Evolutionary conservation across 1,140 invertebrate genomes (phyloP).

Genomic region (Drosophila lacteicornis): DNA sequence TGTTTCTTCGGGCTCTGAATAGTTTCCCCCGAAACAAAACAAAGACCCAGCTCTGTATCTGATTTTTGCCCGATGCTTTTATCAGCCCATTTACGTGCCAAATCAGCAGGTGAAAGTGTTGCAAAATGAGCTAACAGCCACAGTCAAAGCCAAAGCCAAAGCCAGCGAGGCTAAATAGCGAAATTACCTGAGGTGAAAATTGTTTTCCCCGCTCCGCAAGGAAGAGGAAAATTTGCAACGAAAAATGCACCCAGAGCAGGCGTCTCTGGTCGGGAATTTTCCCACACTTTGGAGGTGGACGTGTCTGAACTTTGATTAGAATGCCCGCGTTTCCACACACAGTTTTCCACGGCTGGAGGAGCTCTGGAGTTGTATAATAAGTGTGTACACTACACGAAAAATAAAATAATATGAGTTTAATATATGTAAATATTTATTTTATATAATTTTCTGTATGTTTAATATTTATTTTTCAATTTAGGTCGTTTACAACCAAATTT

Average conservation of each 20-base stretch:
- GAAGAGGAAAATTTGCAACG: slow-evolving; percentile 41
- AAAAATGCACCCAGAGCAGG: slow-evolving; percentile 17
- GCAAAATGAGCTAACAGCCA: slow-evolving; percentile 55
- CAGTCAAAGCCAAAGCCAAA: slow-evolving; percentile 2
- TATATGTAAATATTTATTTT: not conserved
- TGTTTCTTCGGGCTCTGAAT: slow-evolving; percentile 46
- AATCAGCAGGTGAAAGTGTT: slow-evolving; percentile 81
- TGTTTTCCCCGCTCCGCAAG: slow-evolving; percentile 54
- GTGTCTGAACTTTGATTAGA: slow-evolving; percentile 65
- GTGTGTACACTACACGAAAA: slow-evolving; percentile 40
- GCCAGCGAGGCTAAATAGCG: slow-evolving; percentile 22
- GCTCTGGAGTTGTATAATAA: slow-evolving; percentile 42
- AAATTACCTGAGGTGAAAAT: slow-evolving; percentile 61
- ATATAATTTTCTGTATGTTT: not conserved
- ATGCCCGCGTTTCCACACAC: slow-evolving; percentile 9
- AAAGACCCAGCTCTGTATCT: slow-evolving; percentile 45
- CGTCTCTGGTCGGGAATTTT: slow-evolving; percentile 46
- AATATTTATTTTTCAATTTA: not conserved
- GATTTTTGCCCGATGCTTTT: slow-evolving; percentile 38
- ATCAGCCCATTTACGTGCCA: slow-evolving; percentile 78
- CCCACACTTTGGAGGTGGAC: slow-evolving; percentile 63
- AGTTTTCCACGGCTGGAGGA: slow-evolving; percentile 24
- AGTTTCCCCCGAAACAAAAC: slow-evolving; percentile 51
- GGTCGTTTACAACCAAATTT: too few species aligned
- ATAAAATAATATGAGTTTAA: not conserved